These are phyloP conservation scores for Rhegmatorhina hoffmannsi DNA, from an alignment of 2,113 vertebrate genomes.

Conservation along the genomic window DNA sequence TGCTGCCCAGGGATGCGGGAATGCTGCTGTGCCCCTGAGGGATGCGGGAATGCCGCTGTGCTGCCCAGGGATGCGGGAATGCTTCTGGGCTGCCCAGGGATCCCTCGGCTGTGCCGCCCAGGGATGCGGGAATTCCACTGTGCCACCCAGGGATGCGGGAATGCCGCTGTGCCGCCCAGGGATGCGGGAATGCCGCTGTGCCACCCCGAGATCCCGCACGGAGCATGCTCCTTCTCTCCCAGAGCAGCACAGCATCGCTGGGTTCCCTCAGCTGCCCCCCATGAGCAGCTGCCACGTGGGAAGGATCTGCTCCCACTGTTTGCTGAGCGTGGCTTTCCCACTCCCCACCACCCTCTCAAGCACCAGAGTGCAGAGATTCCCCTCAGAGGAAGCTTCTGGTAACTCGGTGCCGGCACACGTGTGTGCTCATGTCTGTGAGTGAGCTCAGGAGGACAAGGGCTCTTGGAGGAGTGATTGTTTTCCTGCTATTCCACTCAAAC, in stretches of 20 bases:
- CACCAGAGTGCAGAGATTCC: neutral
- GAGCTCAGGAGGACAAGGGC: neutral
- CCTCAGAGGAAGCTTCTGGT: neutral
- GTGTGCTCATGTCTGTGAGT: accelerated
- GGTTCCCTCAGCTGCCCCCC: neutral
- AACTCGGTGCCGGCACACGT: neutral
- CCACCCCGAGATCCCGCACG: neutral
- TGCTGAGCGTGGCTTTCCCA: neutral
- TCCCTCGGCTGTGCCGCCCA: too few species aligned
- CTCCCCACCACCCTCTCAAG: neutral
- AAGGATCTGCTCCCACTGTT: neutral
- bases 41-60: too few species aligned
- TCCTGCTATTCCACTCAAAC: neutral
- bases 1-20: neutral
- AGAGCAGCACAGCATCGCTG: neutral
- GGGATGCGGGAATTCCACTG: too few species aligned
- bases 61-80: neutral
- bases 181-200: neutral
- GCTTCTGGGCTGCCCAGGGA: neutral
- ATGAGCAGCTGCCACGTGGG: neutral
- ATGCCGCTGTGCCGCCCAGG: neutral
- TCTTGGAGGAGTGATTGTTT: neutral
- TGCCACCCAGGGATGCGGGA: too few species aligned
- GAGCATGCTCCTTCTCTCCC: neutral
- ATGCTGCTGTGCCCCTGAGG: too few species aligned